Evolutionary conservation across 2,113 vertebrate species (phyloP).

Genomic region (Mobula birostris): DNA sequence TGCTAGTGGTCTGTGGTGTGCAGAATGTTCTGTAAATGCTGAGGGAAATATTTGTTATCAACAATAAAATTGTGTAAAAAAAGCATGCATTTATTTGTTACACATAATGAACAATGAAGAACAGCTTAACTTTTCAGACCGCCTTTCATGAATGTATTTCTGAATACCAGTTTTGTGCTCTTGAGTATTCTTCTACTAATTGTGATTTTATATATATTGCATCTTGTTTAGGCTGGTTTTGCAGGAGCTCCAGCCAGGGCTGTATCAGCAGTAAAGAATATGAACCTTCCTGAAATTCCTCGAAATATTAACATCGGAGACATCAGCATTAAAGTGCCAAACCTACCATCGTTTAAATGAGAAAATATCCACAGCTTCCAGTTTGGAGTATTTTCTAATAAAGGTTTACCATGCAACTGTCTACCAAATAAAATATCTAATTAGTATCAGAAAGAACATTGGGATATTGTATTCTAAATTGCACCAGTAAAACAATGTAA

Average conservation of each 20-base stretch:
- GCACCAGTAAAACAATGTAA: conserved; percentile 20
- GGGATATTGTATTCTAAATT: conserved; percentile 46
- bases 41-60: background rate
- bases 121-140: background rate
- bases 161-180: background rate
- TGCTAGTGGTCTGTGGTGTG: no score
- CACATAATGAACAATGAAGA: background rate
- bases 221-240: conserved; percentile 85
- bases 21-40: background rate
- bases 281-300: conserved; percentile 99
- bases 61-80: background rate
- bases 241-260: conserved; percentile 95
- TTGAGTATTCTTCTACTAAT: background rate
- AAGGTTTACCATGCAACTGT: conserved; percentile 72
- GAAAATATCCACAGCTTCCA: conserved; percentile 54
- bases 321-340: conserved; percentile 99
- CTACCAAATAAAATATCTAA: conserved; percentile 69
- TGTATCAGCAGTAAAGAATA: conserved; percentile 99
- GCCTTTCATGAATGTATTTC: background rate
- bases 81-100: background rate
- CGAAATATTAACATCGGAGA: conserved; percentile 99
- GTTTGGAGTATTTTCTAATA: conserved; percentile 51
- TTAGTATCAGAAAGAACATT: conserved; percentile 72
- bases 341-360: conserved; percentile 98
- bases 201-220: conserved; percentile 56